Evolutionary conservation across 2,888 invertebrate species (phyloP).

Genomic region (Drosophila putrida): DNA sequence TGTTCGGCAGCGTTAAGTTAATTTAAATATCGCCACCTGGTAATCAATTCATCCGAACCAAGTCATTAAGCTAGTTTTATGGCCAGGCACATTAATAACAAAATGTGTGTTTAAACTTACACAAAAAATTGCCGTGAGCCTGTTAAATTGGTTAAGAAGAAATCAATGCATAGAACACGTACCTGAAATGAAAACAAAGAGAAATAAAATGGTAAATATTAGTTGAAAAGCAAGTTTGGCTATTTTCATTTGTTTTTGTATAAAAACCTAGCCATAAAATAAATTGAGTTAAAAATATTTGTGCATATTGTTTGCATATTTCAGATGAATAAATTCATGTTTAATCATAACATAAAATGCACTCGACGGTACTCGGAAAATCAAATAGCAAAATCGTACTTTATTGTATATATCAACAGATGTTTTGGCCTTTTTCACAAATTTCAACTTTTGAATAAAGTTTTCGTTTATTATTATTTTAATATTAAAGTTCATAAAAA

Average conservation of each 20-base stretch:
- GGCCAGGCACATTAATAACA: slow-evolving; percentile 32
- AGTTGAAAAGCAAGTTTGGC: background rate
- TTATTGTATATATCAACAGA: slow-evolving; percentile 19
- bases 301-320: slow-evolving; percentile 21
- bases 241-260: background rate
- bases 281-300: slow-evolving; percentile 1
- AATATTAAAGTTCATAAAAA: slow-evolving; percentile 32
- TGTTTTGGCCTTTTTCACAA: slow-evolving; percentile 25
- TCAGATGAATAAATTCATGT: slow-evolving; percentile 34
- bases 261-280: slow-evolving; percentile 22
- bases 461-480: slow-evolving; percentile 21
- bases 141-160: slow-evolving; percentile 22
- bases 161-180: slow-evolving; percentile 63
- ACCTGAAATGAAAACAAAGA: slow-evolving; percentile 56
- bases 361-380: slow-evolving; percentile 5
- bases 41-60: slow-evolving; percentile 35
- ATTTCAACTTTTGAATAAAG: background rate
- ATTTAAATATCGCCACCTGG: slow-evolving; percentile 51
- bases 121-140: slow-evolving; percentile 27
- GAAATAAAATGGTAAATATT: background rate
- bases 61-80: slow-evolving; percentile 36
- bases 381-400: background rate
- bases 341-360: slow-evolving; percentile 15
- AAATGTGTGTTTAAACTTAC: slow-evolving; percentile 53
- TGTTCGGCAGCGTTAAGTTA: slow-evolving; percentile 34